A percentile compares a stretch with the other conserved stretches of the same genome.
These are phyloP conservation scores for Mionectes olivaceus DNA, from an alignment of 2,797 vertebrate species.

Conservation along the genomic window DNA sequence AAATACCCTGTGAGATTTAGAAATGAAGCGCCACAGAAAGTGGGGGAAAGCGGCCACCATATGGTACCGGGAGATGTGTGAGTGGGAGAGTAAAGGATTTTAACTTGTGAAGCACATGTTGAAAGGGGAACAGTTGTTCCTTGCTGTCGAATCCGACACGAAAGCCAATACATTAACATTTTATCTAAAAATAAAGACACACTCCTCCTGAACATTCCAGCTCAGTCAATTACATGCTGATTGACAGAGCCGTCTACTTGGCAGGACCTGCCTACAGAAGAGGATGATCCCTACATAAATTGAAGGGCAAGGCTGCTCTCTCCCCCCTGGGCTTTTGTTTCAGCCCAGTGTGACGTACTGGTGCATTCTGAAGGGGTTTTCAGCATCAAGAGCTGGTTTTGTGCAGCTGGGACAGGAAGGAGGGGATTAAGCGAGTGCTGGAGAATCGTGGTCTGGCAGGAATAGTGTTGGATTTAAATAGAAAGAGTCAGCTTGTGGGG, in stretches of 20 bases:
- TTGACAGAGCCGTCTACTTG: conserved; percentile 63
- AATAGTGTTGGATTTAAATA: conserved; percentile 64
- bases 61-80: conserved; percentile 60
- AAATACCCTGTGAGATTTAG: conserved; percentile 56
- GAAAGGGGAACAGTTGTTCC: conserved; percentile 71
- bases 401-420: conserved; percentile 54
- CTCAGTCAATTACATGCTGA: conserved; percentile 67
- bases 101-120: conserved; percentile 71
- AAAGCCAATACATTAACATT: conserved; percentile 69
- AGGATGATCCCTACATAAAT: conserved; percentile 40
- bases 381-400: conserved; percentile 58
- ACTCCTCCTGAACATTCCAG: conserved; percentile 63
- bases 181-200: conserved; percentile 67
- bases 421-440: conserved; percentile 47
- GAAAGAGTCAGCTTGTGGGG: conserved; percentile 63
- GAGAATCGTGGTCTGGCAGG: conserved; percentile 51
- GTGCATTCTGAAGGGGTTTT: conserved; percentile 62
- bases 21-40: not conserved
- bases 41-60: conserved; percentile 52
- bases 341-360: conserved; percentile 17
- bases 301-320: conserved; percentile 44
- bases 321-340: conserved; percentile 34
- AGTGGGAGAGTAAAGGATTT: conserved; percentile 67
- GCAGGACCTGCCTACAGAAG: conserved; percentile 59
- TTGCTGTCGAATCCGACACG: conserved; percentile 59